phyloP scores from a whole-genome alignment of 2,113 vertebrate species.

The Alectura lathami region DNA sequence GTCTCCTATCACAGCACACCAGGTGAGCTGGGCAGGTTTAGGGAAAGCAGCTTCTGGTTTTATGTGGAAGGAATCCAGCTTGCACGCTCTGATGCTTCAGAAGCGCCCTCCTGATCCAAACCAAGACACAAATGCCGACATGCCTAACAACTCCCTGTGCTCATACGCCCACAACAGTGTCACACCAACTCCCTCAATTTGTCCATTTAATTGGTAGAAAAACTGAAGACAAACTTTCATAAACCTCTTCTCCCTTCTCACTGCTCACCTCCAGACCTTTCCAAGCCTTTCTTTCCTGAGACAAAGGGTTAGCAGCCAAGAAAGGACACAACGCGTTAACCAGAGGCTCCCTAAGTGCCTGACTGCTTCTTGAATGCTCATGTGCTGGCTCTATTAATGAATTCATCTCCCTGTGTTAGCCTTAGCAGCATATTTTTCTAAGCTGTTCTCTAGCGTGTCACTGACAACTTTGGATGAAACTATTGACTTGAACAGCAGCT shows the following conservation, averaged over 20 bases:
- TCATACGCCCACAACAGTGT: not conserved
- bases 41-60: not conserved
- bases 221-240: not conserved
- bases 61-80: not conserved
- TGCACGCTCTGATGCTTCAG: not conserved
- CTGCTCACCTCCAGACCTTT: not conserved
- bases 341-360: not conserved
- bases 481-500: not conserved
- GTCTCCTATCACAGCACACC: not conserved
- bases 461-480: not conserved
- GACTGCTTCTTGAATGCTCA: not conserved
- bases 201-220: not conserved
- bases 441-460: not conserved
- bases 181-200: not conserved
- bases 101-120: not conserved
- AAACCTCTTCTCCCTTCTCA: not conserved
- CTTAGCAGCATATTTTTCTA: not conserved
- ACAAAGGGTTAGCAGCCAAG: not conserved
- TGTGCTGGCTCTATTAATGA: not conserved
- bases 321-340: not conserved
- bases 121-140: not conserved
- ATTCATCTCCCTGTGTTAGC: rapidly evolving
- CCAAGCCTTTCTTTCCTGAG: not conserved
- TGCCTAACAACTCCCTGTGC: not conserved
- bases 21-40: not conserved